Conservation (phyloP, 1,140 invertebrate species). For the Drosophila pruinosa region DNA sequence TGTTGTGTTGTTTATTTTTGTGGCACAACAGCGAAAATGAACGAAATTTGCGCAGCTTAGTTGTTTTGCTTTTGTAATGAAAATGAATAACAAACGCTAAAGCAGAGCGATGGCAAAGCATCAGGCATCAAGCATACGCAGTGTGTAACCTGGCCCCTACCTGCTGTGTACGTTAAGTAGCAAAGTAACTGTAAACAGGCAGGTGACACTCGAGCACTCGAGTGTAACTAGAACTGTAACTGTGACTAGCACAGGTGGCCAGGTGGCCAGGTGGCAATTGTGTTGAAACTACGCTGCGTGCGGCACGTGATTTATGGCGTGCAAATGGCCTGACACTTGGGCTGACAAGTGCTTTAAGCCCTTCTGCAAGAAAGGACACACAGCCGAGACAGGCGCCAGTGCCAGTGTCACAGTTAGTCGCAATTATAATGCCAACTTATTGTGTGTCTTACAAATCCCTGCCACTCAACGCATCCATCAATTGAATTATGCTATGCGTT, state of each 20-base stretch:
- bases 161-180: conserved; percentile 3
- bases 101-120: not conserved
- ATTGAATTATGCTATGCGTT: not conserved
- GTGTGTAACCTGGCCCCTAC: not conserved
- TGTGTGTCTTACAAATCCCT: not conserved
- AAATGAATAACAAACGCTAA: conserved; percentile 16
- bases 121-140: conserved; percentile 32
- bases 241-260: too few species aligned
- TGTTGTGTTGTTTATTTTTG: conserved; percentile 15
- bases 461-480: not conserved
- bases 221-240: not conserved
- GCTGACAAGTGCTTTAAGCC: conserved; percentile 53
- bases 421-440: not conserved
- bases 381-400: too few species aligned
- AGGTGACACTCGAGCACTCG: conserved; percentile 10
- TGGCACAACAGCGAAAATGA: conserved; percentile 1
- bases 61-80: conserved; percentile 23
- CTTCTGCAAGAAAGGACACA: not conserved
- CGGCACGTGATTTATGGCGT: conserved; percentile 57
- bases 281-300: conserved; percentile 20
- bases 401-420: not conserved
- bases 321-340: conserved; percentile 59
- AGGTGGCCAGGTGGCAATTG: conserved; percentile 18
- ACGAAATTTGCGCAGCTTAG: not conserved
- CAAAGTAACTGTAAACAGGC: conserved; percentile 19